phyloP scores from a whole-genome alignment of 1,140 invertebrate genomes.

The Lepidotrigona ventralis region DNA sequence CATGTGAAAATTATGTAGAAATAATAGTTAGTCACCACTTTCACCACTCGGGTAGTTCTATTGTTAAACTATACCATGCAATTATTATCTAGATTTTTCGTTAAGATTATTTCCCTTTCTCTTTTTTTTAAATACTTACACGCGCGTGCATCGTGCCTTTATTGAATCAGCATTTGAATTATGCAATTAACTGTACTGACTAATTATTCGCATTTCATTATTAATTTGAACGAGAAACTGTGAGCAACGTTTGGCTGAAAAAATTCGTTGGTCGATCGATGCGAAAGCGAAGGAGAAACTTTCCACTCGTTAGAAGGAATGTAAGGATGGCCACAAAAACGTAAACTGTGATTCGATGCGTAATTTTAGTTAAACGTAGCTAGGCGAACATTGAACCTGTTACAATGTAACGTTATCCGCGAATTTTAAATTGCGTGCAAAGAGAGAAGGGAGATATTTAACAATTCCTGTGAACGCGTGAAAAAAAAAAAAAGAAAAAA shows the following conservation, averaged over 20 bases:
- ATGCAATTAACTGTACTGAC: neutral
- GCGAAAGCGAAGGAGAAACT: neutral
- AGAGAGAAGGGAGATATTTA: conserved; percentile 37
- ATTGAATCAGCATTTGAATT: conserved; percentile 13
- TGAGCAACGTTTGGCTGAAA: neutral
- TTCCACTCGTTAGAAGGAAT: conserved; percentile 24
- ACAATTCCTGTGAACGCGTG: neutral
- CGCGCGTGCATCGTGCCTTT: neutral
- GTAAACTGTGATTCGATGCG: conserved; percentile 68
- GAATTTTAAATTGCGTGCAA: conserved; percentile 20
- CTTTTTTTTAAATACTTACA: neutral
- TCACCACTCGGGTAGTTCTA: too few species aligned
- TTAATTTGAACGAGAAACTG: neutral
- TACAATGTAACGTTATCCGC: conserved; percentile 28
- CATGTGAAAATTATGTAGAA: too few species aligned
- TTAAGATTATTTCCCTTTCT: neutral
- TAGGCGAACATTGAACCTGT: conserved; percentile 42
- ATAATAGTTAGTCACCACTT: too few species aligned
- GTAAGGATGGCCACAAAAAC: conserved; percentile 44
- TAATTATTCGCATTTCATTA: neutral
- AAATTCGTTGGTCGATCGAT: neutral
- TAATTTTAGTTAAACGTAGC: conserved; percentile 58
- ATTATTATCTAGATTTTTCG: neutral
- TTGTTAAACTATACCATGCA: too few species aligned
- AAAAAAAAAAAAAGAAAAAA: neutral